Conservation (phyloP, 2,113 vertebrate species). For the Dromiciops gliroides region DNA sequence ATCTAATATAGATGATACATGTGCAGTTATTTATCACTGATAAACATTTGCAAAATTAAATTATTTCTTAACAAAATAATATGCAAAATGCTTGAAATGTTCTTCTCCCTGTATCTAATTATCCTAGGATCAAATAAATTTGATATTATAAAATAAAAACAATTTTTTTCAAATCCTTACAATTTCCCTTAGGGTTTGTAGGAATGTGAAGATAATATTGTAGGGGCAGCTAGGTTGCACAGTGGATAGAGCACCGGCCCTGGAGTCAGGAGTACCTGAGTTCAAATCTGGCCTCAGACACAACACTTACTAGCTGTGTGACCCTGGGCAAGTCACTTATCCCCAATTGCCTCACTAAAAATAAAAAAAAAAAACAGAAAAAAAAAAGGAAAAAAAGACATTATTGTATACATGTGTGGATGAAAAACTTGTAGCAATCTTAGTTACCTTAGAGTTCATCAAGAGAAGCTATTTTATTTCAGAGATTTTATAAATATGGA, state of each 20-base stretch:
- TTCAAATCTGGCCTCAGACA: too few species aligned
- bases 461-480: neutral
- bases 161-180: neutral
- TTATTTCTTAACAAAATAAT: neutral
- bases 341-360: too few species aligned
- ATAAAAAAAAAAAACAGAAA: too few species aligned
- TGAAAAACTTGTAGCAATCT: neutral
- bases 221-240: too few species aligned
- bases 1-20: neutral
- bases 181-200: neutral
- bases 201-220: neutral
- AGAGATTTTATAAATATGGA: neutral
- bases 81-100: neutral
- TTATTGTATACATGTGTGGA: neutral
- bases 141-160: neutral
- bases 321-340: too few species aligned
- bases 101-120: neutral
- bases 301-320: too few species aligned
- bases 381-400: too few species aligned
- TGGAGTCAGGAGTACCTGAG: too few species aligned
- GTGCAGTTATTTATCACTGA: neutral
- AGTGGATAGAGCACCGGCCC: too few species aligned
- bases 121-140: neutral
- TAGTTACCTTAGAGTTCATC: too few species aligned
- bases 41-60: neutral